A percentile compares a stretch with the other conserved stretches of the same genome.
These are phyloP conservation scores for Mus spretus DNA, from an alignment of 2,797 vertebrate species.

Conservation along the genomic window DNA sequence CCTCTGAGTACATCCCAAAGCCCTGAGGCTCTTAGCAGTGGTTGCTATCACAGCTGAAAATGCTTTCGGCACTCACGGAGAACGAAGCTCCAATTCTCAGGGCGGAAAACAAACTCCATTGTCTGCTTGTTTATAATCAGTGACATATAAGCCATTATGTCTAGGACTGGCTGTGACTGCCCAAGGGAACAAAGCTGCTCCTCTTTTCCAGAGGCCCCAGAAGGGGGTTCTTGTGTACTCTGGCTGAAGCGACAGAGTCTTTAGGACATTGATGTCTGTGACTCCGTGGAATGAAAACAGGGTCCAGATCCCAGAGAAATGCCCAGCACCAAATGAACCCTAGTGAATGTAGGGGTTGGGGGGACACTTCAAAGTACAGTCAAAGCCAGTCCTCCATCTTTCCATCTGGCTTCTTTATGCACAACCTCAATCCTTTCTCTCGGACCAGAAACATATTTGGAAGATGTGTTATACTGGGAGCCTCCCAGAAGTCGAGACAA, in stretches of 20 bases:
- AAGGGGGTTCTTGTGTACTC: constrained; percentile 51
- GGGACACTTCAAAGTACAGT: constrained; percentile 46
- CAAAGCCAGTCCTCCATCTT: constrained; percentile 49
- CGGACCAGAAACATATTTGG: constrained; percentile 30
- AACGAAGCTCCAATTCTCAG: constrained; percentile 60
- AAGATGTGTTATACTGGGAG: neutral
- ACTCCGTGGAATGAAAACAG: neutral
- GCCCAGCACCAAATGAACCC: neutral
- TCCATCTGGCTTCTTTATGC: constrained; percentile 42
- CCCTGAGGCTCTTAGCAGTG: constrained; percentile 48
- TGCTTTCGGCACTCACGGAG: constrained; percentile 66
- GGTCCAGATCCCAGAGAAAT: constrained; percentile 45
- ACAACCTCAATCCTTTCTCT: constrained; percentile 11
- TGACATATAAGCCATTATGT: constrained; percentile 71
- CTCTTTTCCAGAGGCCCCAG: constrained; percentile 55
- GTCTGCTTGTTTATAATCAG: constrained; percentile 82
- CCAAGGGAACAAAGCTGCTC: constrained; percentile 72
- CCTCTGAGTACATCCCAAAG: constrained; percentile 24
- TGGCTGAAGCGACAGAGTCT: constrained; percentile 28
- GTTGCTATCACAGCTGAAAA: constrained; percentile 76
- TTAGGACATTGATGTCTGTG: neutral
- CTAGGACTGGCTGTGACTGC: constrained; percentile 78
- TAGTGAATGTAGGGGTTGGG: neutral
- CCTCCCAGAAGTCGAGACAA: neutral
- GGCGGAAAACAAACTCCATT: constrained; percentile 80